Base-by-base conservation (phyloP, 2,113 vertebrate species). In the Scortum barcoo region DNA sequence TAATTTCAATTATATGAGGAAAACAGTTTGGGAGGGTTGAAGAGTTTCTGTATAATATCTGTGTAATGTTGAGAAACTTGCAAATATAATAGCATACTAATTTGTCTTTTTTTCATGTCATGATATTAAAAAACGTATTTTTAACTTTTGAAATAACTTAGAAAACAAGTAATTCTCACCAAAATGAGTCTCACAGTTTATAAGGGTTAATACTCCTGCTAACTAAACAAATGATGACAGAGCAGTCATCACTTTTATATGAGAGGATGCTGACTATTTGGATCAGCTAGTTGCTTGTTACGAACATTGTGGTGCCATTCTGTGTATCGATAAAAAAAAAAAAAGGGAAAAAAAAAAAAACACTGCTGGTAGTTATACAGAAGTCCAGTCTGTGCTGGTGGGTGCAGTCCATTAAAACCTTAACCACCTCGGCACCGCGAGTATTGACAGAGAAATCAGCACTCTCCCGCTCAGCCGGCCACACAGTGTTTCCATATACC, bases 1-100 rank as follows among this genome's bases (percentile, higher is more conserved):
- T 84, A 56, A 86, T 86, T 84, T 80, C 54, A 90, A 83, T 91
- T 78, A 82, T 3, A 46, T 0, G 0, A 3, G 20, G 22, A 36
- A 76, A 28, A 13, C 1, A 33, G 48, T 61, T 22, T 14, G 1
- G 17, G 4, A 1, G 1, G 30, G 19, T 11, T 38, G 1, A 50
- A 53, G 12, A 40, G 60, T 36, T 50, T 61, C 36, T 46, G n/a
- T 24, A n/a, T n/a, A n/a, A n/a, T n/a, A n/a, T n/a, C n/a, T n/a
- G n/a, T n/a, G n/a, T n/a, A n/a, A n/a, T n/a, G n/a, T n/a, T n/a
- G n/a, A n/a, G n/a, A n/a, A n/a, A n/a, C n/a, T n/a, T 53, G 17
- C 9, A 12, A 30, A 8, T 19, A 8, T 28, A 19, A 61, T 20
- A 30, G n/a, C n/a, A n/a, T n/a, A n/a, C n/a, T n/a, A n/a, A n/a